A percentile compares a stretch with the other conserved stretches of the same genome.
These are phyloP conservation scores for Phyllostomus discolor DNA, from an alignment of 2,113 vertebrate species.

Conservation along the genomic window DNA sequence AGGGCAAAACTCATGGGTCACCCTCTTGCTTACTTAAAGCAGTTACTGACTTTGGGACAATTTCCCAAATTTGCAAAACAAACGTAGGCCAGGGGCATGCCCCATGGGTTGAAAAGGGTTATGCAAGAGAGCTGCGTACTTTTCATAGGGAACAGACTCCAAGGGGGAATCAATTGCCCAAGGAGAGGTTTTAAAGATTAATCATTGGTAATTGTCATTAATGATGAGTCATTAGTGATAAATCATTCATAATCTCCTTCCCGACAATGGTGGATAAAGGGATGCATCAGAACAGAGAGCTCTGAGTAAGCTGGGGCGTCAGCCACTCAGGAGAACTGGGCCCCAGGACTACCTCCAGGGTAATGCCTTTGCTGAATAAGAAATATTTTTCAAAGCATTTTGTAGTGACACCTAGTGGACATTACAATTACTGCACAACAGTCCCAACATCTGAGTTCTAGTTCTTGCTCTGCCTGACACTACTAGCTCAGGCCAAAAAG, in stretches of 20 bases:
- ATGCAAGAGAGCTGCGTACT: not conserved
- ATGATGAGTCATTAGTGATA: slow-evolving; percentile 63
- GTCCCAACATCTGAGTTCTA: not conserved
- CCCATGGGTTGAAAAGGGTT: not conserved
- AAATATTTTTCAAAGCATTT: slow-evolving; percentile 5
- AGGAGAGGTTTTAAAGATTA: slow-evolving; percentile 55
- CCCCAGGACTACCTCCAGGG: not conserved
- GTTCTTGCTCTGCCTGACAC: not conserved
- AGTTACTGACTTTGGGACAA: not conserved
- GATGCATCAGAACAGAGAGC: slow-evolving; percentile 43
- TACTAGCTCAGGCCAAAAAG: not conserved
- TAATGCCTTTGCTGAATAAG: not conserved
- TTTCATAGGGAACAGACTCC: not conserved
- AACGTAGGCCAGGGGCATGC: not conserved
- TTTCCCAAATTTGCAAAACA: not conserved
- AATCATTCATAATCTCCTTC: slow-evolving; percentile 60
- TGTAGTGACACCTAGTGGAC: slow-evolving; percentile 76
- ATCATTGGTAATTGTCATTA: slow-evolving; percentile 57
- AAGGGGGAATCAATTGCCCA: not conserved
- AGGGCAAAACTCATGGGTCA: not conserved
- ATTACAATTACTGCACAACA: not conserved
- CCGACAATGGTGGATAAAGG: not conserved
- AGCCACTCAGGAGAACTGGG: not conserved
- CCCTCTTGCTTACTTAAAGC: not conserved
- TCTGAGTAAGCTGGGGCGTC: slow-evolving; percentile 17